Conservation (phyloP, 2,113 vertebrate genomes). For the Phainopepla nitens region DNA sequence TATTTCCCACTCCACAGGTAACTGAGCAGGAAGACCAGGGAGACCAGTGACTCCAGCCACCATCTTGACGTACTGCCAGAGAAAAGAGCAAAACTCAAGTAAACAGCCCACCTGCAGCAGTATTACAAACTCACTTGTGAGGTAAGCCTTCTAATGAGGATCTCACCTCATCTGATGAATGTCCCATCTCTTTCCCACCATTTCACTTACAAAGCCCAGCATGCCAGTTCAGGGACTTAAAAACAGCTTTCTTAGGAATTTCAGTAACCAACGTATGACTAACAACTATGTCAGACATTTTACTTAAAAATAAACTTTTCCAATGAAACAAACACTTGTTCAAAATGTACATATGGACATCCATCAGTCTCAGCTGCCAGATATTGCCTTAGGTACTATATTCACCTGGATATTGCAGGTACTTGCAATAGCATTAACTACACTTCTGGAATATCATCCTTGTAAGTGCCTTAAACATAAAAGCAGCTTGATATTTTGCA, state of each 20-base stretch:
- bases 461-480: background rate
- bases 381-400: background rate
- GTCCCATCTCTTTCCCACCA: background rate
- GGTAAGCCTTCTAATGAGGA: background rate
- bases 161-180: background rate
- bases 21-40: slow-evolving; percentile 96
- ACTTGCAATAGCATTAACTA: background rate
- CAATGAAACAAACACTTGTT: background rate
- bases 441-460: background rate
- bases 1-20: slow-evolving; percentile 89
- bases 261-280: background rate
- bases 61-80: slow-evolving; percentile 87
- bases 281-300: background rate
- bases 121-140: background rate
- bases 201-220: background rate
- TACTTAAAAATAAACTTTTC: background rate
- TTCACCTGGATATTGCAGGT: background rate
- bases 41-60: slow-evolving; percentile 97
- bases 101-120: background rate
- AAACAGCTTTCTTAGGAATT: background rate
- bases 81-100: background rate
- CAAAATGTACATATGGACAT: background rate
- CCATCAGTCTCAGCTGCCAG: background rate
- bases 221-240: background rate
- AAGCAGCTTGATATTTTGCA: background rate